Evolutionary conservation across 2,888 invertebrate genomes (phyloP), one percentile per base, ranked within the genome.

Genomic region (Drosophila parthenogenetica): DNA sequence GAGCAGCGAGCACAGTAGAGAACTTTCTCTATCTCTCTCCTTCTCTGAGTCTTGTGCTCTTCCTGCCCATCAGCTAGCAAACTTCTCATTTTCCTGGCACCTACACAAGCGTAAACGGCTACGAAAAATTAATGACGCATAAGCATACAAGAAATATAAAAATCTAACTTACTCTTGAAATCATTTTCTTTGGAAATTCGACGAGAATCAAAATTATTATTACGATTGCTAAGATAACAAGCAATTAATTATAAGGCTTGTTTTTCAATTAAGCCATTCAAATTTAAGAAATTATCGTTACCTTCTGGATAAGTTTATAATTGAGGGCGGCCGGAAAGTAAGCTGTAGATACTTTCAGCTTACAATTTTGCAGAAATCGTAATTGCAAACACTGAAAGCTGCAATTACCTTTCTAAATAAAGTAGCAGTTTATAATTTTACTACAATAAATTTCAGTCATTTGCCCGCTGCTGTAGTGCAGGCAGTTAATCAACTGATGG

Each of bases 91-190:
- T 69, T 61, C 60, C 58, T 68, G 74, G 75, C 75, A 76, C 73
- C 81, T 69, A 75, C 84, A 82, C 84, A 65, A 88, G 81, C 73
- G 87, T 68, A 59, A 83, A 77, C 50, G 54, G 45, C 67, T 63
- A 63, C 66, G 53, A 71, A 73, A 77, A 88, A 82, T 89, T 89
- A 88, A 86, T 89, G 83, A 82, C 66, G 75, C 79, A 79, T 79
- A 85, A 77, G 69, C 62, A 64, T 59, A 61, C 68, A 63, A 63
- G 54, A 73, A 72, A 74, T 75, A 70, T 68, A 74, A 73, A 73
- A 43, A 45, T 14, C 50, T 58, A 35, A 22, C 40, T 14, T 39
- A 62, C 51, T 59, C 60, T 17, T 11, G 4, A 48, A 48, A 42
- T 8, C 10, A 51, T 19, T 37, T 48, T 43, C 40, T 3, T n/a